Percentiles rank a stretch among this genome's conserved stretches.
phyloP scores from a whole-genome alignment of 2,113 vertebrate genomes.

The Colaptes auratus region DNA sequence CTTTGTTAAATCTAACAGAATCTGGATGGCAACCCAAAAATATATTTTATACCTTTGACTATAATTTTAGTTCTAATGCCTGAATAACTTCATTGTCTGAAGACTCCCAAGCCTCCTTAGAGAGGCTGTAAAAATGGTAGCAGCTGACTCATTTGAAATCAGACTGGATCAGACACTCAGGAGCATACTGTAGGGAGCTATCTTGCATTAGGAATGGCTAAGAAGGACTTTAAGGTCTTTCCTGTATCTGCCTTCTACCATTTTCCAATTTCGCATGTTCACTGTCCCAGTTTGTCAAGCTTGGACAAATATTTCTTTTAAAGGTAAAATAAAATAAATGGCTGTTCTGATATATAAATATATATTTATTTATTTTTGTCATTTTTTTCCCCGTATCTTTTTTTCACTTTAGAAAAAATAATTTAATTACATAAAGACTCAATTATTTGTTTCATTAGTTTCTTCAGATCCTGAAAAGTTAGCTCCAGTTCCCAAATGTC shows the following conservation, averaged over 20 bases:
- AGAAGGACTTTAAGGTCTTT: neutral
- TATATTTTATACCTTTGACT: constrained; percentile 35
- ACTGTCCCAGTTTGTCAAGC: neutral
- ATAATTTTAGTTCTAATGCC: constrained; percentile 20
- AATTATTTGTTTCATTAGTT: neutral
- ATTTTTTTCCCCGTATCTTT: neutral
- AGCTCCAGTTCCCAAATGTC: neutral
- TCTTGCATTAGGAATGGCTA: neutral
- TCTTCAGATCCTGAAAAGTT: neutral
- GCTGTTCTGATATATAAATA: neutral
- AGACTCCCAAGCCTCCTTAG: neutral
- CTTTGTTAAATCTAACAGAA: constrained; percentile 22
- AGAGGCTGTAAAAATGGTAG: neutral
- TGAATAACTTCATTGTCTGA: neutral
- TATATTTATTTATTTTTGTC: rapidly evolving
- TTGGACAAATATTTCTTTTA: neutral
- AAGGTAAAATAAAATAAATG: neutral
- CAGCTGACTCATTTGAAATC: neutral
- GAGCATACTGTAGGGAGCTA: neutral
- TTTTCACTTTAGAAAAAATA: neutral
- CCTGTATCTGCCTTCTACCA: neutral
- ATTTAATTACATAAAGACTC: neutral
- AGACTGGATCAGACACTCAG: neutral
- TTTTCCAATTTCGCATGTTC: neutral
- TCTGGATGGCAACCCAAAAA: neutral